Percentiles rank a stretch among this genome's conserved stretches.
Conservation (phyloP, 2,888 invertebrate genomes). For the Zele albiditarsus region DNA sequence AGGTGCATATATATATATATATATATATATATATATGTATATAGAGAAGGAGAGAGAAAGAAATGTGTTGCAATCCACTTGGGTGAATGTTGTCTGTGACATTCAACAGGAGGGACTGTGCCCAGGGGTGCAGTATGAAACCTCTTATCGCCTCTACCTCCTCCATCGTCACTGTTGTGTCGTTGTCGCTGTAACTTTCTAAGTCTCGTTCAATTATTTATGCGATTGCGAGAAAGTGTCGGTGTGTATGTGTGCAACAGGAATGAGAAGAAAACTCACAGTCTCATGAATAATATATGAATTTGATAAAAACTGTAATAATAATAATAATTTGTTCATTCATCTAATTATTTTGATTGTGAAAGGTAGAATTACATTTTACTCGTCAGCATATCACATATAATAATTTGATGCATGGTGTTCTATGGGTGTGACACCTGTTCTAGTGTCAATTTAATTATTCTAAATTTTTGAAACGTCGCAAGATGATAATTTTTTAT, state of each 20-base stretch:
- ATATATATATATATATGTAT: neutral
- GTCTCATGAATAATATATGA: neutral
- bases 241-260: neutral
- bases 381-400: too few species aligned
- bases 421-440: too few species aligned
- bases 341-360: neutral
- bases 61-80: neutral
- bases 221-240: slow-evolving; percentile 24
- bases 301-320: neutral
- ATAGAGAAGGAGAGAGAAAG: neutral
- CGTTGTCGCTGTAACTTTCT: slow-evolving; percentile 22
- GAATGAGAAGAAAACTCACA: neutral
- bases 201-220: slow-evolving; percentile 14
- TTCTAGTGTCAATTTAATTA: too few species aligned
- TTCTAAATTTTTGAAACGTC: too few species aligned
- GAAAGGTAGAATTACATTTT: too few species aligned
- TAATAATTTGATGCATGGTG: too few species aligned
- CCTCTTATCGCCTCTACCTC: slow-evolving; percentile 24
- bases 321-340: neutral
- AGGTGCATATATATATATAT: neutral
- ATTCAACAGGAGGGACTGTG: neutral
- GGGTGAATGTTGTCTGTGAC: slow-evolving; percentile 17
- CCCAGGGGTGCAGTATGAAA: slow-evolving; percentile 17
- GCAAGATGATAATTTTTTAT: too few species aligned
- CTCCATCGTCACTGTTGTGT: neutral